Base-by-base conservation (phyloP, 2,888 invertebrate genomes). In the Latheticus oryzae region DNA sequence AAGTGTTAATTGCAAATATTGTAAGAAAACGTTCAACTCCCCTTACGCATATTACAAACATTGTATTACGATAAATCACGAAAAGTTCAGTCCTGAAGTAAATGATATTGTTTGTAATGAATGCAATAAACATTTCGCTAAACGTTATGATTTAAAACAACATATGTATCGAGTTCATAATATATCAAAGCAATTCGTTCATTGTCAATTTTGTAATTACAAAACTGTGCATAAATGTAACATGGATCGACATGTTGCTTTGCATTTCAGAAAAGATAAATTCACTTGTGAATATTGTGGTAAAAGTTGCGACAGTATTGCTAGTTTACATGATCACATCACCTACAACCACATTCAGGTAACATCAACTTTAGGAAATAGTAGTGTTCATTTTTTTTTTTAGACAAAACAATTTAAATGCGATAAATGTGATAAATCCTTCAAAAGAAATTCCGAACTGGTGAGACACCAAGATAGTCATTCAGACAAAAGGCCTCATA, bases 211-310 rank as follows among this genome's bases (percentile, higher is more conserved):
- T 37, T 77, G 77, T 40, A 56, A 65, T 3, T 75, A 75, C 61
- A 72, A 72, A 52, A 75, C 73, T 8, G 65, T 70, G 1, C 73
- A 72, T 47, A 73, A 68, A 54, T 71, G 73, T 3, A 76, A 77
- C 53, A 65, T 77, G 16, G 69, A 69, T 12, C 67, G 76, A 9
- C 77, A 77, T 47, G 63, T 68, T 21, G 70, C 73, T n/a, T 62
- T 76, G 13, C 77, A 77, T 57, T 66, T 75, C 8, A 72, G 70
- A 37, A 69, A 73, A 30, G 74, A 74, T 28, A 58, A 62, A 43
- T 66, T 72, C 26, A 66, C 76, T 2, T 77, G 77, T 45, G 77
- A 77, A 55, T 72, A 77, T 30, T 77, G 77, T 48, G 77, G 77
- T 16, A 76, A 76, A 59, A 70, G 70, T 4, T 77, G 75, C 52